A percentile compares a stretch with the other conserved stretches of the same genome.
Evolutionary conservation across 2,113 vertebrate species (phyloP).

Genomic region (Tachuris rubrigastra): DNA sequence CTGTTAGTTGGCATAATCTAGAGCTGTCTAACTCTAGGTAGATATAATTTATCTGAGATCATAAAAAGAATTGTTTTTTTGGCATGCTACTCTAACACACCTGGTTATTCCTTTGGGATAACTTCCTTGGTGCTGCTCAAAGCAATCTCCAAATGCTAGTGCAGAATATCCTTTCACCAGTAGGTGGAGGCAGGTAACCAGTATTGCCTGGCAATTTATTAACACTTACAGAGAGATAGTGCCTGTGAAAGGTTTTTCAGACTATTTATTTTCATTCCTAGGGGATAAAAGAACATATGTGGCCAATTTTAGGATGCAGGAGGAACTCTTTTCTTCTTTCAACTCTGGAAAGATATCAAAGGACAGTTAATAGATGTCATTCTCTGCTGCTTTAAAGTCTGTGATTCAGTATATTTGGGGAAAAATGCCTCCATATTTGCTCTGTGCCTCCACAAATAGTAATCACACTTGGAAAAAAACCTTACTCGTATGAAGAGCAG

Average conservation of each 20-base stretch:
- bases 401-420: background rate
- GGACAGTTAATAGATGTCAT: background rate
- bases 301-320: background rate
- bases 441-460: background rate
- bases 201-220: background rate
- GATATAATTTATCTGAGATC: background rate
- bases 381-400: background rate
- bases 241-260: background rate
- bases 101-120: background rate
- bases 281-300: background rate
- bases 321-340: background rate
- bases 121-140: background rate
- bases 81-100: background rate
- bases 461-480: background rate
- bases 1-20: background rate
- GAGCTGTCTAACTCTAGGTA: background rate
- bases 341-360: background rate
- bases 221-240: background rate
- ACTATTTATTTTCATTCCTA: background rate
- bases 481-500: background rate
- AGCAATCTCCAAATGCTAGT: background rate
- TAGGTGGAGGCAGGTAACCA: constrained; percentile 48
- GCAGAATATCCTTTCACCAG: constrained; percentile 22
- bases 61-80: background rate
- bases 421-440: background rate